These are phyloP conservation scores for Zoanthus solanderi DNA, from an alignment of 92 coral and sea anemone species.

Conservation along the genomic window DNA sequence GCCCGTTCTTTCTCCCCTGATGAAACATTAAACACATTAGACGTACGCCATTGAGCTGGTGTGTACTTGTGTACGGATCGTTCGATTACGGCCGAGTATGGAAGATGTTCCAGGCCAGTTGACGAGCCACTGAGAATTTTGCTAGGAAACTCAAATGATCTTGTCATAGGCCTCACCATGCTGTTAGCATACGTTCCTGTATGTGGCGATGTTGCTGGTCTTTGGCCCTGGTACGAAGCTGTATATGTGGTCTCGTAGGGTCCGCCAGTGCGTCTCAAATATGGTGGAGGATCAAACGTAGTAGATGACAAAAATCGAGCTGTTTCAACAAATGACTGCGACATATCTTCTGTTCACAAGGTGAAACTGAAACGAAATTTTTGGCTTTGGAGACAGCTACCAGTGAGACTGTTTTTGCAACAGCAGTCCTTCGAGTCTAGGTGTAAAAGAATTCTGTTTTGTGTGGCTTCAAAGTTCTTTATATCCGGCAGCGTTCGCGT, in stretches of 20 bases:
- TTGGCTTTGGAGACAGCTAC: constrained; percentile 16
- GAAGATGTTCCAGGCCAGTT: constrained; percentile 87
- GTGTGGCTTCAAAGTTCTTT: constrained; percentile 73
- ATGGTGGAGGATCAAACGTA: constrained; percentile 95
- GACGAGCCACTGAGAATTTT: constrained; percentile 86
- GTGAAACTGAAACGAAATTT: neutral
- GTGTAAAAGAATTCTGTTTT: constrained; percentile 75
- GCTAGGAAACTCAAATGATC: constrained; percentile 90
- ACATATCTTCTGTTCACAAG: constrained; percentile 52
- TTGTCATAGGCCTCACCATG: constrained; percentile 64
- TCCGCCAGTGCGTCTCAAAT: constrained; percentile 85
- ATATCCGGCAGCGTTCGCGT: constrained; percentile 91
- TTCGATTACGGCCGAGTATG: constrained; percentile 84
- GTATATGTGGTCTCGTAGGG: constrained; percentile 96
- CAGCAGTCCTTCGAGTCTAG: constrained; percentile 3
- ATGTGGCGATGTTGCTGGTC: constrained; percentile 72
- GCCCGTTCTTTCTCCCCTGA: constrained; percentile 97
- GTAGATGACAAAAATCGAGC: constrained; percentile 85
- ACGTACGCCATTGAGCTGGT: constrained; percentile 96
- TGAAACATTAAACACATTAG: constrained; percentile 89
- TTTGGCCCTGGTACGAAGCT: constrained; percentile 73
- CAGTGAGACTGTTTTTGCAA: neutral
- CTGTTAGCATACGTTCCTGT: constrained; percentile 70
- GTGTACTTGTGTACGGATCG: constrained; percentile 83
- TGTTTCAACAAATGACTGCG: constrained; percentile 89